Evolutionary conservation across 2,113 vertebrate genomes (phyloP).

Genomic region (Charina bottae): DNA sequence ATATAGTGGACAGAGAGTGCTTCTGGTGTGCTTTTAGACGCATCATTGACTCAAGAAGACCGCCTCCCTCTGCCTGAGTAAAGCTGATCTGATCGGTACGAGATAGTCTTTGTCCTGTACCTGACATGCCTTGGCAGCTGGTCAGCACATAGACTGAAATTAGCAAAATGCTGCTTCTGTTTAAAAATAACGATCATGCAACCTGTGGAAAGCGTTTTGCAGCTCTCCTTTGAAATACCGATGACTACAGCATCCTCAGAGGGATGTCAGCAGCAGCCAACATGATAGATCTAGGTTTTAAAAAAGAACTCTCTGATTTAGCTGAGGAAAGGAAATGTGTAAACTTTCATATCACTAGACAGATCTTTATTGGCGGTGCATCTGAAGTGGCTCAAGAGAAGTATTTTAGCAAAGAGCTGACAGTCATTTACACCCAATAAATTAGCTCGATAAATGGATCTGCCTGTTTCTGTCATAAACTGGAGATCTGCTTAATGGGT

Average conservation of each 20-base stretch:
- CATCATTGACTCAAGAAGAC: not conserved
- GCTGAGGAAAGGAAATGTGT: too few species aligned
- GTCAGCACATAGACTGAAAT: not conserved
- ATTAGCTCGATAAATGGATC: slow-evolving; percentile 29
- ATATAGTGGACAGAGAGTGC: not conserved
- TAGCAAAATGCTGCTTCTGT: not conserved
- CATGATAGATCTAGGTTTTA: not conserved
- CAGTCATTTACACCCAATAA: slow-evolving; percentile 16
- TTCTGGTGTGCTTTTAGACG: not conserved
- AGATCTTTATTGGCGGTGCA: not conserved
- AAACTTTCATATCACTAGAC: not conserved
- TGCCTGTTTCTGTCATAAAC: slow-evolving; percentile 17
- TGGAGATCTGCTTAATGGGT: not conserved
- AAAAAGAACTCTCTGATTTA: not conserved
- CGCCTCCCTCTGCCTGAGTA: not conserved
- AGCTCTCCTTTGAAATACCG: not conserved
- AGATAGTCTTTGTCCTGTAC: not conserved
- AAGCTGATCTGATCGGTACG: not conserved
- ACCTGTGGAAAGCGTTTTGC: not conserved
- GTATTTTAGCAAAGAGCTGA: slow-evolving; percentile 22
- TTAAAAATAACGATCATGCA: not conserved
- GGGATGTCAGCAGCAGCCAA: not conserved
- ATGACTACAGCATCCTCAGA: not conserved
- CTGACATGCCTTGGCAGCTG: not conserved
- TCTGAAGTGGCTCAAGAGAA: slow-evolving; percentile 22